Conservation (phyloP, 2,888 invertebrate species). For the Mimas tiliae region DNA sequence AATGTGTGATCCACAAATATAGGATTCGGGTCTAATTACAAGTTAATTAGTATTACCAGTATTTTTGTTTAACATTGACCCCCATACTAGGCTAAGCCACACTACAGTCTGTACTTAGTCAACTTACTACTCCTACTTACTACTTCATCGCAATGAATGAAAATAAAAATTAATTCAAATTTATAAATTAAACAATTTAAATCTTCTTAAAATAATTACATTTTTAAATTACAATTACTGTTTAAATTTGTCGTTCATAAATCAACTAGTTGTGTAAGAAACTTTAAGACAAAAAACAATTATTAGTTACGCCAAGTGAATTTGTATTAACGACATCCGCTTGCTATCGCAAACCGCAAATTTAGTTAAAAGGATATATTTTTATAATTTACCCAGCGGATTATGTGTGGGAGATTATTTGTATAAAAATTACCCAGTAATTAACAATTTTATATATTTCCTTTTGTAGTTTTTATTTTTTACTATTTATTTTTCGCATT, state of each 20-base stretch:
- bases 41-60: too few species aligned
- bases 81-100: too few species aligned
- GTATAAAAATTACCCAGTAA: not conserved
- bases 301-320: not conserved
- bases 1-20: too few species aligned
- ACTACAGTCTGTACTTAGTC: too few species aligned
- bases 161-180: too few species aligned
- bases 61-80: too few species aligned
- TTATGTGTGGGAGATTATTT: conserved; percentile 7
- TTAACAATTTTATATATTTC: not conserved
- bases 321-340: conserved; percentile 19
- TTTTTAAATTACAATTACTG: not conserved
- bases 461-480: not conserved
- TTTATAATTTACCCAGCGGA: not conserved
- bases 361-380: not conserved
- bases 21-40: too few species aligned
- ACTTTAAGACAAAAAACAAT: not conserved
- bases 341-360: not conserved
- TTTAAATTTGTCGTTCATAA: not conserved
- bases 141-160: too few species aligned
- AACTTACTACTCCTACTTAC: too few species aligned
- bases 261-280: not conserved
- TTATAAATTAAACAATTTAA: too few species aligned
- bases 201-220: too few species aligned
- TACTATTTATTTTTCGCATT: too few species aligned